Conservation (phyloP, 1,140 invertebrate species). For the Tetranychus urticae region DNA sequence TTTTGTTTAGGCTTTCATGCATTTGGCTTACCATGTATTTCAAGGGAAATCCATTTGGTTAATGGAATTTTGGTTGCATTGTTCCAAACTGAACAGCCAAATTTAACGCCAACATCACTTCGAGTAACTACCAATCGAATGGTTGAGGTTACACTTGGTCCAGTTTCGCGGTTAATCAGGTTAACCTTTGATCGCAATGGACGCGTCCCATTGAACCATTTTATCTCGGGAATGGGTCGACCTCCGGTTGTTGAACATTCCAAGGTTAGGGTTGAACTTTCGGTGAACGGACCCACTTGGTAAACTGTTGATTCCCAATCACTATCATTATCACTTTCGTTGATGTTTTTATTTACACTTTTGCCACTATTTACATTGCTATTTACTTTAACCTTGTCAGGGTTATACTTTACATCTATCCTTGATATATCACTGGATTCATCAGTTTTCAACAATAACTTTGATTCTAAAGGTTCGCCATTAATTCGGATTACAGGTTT, state of each 20-base stretch:
- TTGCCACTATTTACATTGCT: no score
- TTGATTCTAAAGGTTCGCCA: not conserved
- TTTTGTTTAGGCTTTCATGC: not conserved
- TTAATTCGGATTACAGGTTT: slow-evolving; percentile 11
- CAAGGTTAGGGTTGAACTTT: slow-evolving; percentile 13
- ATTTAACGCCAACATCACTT: slow-evolving; percentile 46
- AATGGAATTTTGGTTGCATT: slow-evolving; percentile 27
- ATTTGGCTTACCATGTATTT: slow-evolving; percentile 49
- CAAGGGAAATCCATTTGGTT: slow-evolving; percentile 35
- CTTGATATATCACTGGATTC: not conserved
- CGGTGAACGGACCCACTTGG: slow-evolving; percentile 7
- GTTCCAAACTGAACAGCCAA: slow-evolving; percentile 33
- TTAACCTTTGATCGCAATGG: slow-evolving; percentile 9
- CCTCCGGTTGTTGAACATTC: slow-evolving; percentile 14
- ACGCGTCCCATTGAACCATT: slow-evolving; percentile 13
- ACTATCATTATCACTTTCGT: no score
- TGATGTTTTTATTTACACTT: no score
- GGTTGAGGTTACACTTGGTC: slow-evolving; percentile 9
- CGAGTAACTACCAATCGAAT: slow-evolving; percentile 23
- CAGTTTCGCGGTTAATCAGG: slow-evolving; percentile 3
- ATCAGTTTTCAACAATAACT: not conserved
- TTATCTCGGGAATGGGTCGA: slow-evolving; percentile 13
- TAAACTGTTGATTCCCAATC: not conserved
- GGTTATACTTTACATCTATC: no score
- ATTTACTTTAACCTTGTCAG: no score